Evolutionary conservation across 1,140 invertebrate genomes (phyloP).

Genomic region (Achatina immaculata): DNA sequence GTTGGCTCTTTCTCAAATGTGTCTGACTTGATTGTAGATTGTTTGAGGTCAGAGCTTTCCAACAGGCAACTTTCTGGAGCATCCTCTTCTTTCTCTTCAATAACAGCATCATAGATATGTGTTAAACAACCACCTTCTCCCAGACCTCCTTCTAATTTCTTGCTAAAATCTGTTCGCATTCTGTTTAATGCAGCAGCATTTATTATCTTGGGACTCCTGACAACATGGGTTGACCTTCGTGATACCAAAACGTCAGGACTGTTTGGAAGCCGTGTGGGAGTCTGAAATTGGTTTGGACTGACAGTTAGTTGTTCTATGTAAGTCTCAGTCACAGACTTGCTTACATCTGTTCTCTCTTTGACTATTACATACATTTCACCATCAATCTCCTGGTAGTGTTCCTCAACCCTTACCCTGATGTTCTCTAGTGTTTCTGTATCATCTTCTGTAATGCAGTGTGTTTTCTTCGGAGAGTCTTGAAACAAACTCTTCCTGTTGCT

Average conservation of each 20-base stretch:
- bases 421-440: slow-evolving; percentile 15
- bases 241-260: slow-evolving; percentile 51
- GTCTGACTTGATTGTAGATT: background rate
- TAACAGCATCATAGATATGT: background rate
- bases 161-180: background rate
- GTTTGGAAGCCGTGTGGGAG: slow-evolving; percentile 53
- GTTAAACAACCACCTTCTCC: background rate
- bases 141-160: background rate
- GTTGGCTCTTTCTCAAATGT: slow-evolving; percentile 30
- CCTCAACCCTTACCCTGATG: slow-evolving; percentile 13
- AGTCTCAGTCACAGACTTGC: slow-evolving; percentile 31
- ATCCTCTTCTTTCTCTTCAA: background rate
- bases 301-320: slow-evolving; percentile 8
- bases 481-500: slow-evolving; percentile 26
- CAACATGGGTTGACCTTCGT: slow-evolving; percentile 60
- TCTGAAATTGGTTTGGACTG: slow-evolving; percentile 32
- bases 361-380: slow-evolving; percentile 29
- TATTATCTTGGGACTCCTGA: slow-evolving; percentile 56
- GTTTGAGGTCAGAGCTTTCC: background rate
- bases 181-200: slow-evolving; percentile 36
- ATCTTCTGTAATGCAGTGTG: background rate
- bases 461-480: background rate
- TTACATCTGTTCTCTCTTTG: slow-evolving; percentile 22
- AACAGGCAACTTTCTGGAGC: background rate
- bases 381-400: slow-evolving; percentile 29